Evolutionary conservation across 2,113 vertebrate species (phyloP), one percentile per base, ranked within the genome.

Genomic region (Regulus satrapa): DNA sequence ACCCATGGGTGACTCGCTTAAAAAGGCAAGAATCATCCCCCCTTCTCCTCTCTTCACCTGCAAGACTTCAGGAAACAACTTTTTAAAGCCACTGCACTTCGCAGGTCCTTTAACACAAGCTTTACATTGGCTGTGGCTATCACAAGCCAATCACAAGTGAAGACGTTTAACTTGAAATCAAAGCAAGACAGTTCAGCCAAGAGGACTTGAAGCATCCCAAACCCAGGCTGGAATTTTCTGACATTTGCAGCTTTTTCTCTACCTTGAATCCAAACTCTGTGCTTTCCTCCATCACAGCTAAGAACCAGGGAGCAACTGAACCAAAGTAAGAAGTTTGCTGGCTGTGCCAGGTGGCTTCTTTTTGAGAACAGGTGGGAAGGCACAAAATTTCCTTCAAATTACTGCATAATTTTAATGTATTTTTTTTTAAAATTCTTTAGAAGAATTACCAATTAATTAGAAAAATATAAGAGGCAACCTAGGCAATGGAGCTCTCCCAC

Each of bases 211-310:
- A 69, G 8, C 18, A n/a, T 18, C 38, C 11, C 29, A 29, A 80
- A 51, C 13, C 2, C 54, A 73, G 18, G 59, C 12, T 55, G 14
- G 49, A 73, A 52, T 73, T 68, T 93, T 59, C 63, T 68, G 54
- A 55, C 6, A 24, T 76, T 49, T 13, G 6, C 40, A 55, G 43
- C 8, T 76, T 89, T 76, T 84, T 29, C 31, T 67, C 18, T 34
- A 29, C 5, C 0, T 36, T n/a, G 24, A 63, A 63, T 49, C 21
- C 10, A 63, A 80, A 24, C 8, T 83, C 16, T 6, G 0, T 0
- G 0, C 19, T 92, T 52, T 89, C 3, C 31, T 72, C 8, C 9
- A 8, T 17, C 18, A 2, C 16, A 72, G 15, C 15, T 43, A 56
- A 84, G 59, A 24, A 26, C 23, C 3, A 4, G 38, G 18, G 32